These are phyloP conservation scores for Scylla paramamosain DNA, from an alignment of 1,140 invertebrate genomes.

Conservation along the genomic window DNA sequence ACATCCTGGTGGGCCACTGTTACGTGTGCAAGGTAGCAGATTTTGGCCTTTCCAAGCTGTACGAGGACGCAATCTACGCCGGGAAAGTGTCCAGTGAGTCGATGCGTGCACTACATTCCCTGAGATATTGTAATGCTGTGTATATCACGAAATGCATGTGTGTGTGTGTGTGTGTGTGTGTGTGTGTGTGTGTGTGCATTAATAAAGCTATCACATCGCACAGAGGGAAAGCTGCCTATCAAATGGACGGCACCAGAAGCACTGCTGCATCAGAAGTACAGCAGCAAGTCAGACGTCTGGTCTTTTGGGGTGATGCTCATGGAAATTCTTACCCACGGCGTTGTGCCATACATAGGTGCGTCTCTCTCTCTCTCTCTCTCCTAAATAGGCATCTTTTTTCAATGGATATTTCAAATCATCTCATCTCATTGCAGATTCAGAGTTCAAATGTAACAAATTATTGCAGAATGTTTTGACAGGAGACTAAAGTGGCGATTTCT, in stretches of 20 bases:
- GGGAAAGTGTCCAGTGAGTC: background rate
- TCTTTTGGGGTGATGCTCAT: constrained; percentile 97
- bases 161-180: no score
- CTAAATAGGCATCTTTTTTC: no score
- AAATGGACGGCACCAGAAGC: constrained; percentile 81
- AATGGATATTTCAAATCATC: no score
- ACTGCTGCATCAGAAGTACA: constrained; percentile 96
- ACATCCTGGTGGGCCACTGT: constrained; percentile 96
- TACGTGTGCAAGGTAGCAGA: constrained; percentile 97
- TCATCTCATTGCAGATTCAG: no score
- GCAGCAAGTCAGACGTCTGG: constrained; percentile 99
- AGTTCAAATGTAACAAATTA: no score
- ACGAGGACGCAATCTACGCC: background rate
- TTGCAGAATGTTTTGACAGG: no score
- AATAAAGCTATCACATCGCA: background rate
- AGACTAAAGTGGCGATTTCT: no score
- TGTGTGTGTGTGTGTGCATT: no score
- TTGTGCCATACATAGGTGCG: constrained; percentile 95
- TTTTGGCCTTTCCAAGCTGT: constrained; percentile 89
- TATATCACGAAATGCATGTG: no score
- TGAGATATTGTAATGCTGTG: no score
- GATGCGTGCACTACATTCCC: background rate
- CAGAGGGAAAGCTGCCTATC: constrained; percentile 78
- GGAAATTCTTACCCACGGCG: constrained; percentile 96
- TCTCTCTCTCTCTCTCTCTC: constrained; percentile 28